A percentile compares a stretch with the other conserved stretches of the same genome.
phyloP scores from a whole-genome alignment of 2,888 invertebrate species.

The Pseudococcus longispinus region DNA sequence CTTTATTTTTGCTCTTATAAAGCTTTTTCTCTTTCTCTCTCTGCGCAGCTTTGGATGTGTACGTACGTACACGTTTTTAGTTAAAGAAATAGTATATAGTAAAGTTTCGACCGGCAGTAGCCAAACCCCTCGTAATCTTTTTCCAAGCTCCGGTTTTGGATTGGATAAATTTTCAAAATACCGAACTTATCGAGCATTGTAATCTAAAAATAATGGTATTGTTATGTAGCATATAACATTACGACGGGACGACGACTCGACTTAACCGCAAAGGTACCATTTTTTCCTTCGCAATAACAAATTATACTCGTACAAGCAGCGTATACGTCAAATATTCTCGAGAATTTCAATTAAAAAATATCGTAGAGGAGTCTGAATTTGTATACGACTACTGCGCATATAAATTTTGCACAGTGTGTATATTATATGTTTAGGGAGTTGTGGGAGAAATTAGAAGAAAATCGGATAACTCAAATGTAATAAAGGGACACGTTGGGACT shows the following conservation, averaged over 20 bases:
- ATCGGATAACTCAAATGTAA: slow-evolving; percentile 19
- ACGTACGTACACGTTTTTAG: background rate
- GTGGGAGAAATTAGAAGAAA: slow-evolving; percentile 4
- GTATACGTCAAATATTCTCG: background rate
- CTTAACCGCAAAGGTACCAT: background rate
- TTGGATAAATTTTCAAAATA: slow-evolving; percentile 22
- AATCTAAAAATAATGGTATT: slow-evolving; percentile 38
- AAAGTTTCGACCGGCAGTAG: background rate
- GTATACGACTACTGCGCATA: background rate
- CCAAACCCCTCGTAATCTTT: slow-evolving; percentile 32
- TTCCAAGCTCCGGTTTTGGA: background rate
- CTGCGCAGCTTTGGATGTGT: background rate
- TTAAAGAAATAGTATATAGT: background rate
- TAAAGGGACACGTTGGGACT: slow-evolving; percentile 26
- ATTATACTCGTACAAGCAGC: background rate
- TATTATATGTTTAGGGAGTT: background rate
- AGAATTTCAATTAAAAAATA: background rate
- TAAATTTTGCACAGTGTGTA: background rate
- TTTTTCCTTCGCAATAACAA: background rate
- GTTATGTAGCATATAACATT: background rate
- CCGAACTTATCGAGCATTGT: slow-evolving; percentile 34
- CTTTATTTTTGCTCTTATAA: slow-evolving; percentile 48
- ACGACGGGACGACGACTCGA: background rate
- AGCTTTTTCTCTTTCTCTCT: background rate
- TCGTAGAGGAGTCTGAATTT: background rate